Conservation (phyloP, 2,797 vertebrate species). For the Pseudomugil gertrudae region DNA sequence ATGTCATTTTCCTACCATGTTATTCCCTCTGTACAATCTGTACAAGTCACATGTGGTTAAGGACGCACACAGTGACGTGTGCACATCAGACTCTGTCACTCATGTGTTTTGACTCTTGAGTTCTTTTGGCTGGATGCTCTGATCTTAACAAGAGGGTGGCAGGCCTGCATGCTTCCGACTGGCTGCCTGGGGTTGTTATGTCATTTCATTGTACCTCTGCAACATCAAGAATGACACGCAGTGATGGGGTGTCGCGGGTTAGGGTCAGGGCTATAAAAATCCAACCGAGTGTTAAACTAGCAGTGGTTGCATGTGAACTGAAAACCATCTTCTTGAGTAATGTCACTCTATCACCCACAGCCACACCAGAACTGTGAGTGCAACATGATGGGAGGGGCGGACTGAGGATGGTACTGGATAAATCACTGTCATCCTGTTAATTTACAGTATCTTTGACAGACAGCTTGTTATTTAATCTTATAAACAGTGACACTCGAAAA, state of each 20-base stretch:
- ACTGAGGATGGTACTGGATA: constrained; percentile 34
- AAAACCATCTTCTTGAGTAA: constrained; percentile 69
- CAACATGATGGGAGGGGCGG: constrained; percentile 54
- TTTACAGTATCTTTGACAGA: constrained; percentile 58
- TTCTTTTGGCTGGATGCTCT: constrained; percentile 63
- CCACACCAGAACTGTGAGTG: constrained; percentile 30
- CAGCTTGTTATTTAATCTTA: constrained; percentile 55
- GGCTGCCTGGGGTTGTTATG: constrained; percentile 62
- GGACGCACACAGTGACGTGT: constrained; percentile 54
- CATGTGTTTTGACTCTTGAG: constrained; percentile 64
- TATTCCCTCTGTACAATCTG: constrained; percentile 34
- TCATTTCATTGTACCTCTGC: constrained; percentile 62
- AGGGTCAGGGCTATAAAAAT: constrained; percentile 72
- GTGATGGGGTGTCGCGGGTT: constrained; percentile 54
- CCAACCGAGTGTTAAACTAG: constrained; percentile 67
- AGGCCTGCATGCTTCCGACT: constrained; percentile 47
- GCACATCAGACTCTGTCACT: constrained; percentile 64
- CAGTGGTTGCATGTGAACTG: constrained; percentile 53
- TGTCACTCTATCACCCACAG: constrained; percentile 50
- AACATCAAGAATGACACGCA: constrained; percentile 52
- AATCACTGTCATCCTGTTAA: constrained; percentile 59
- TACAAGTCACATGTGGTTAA: constrained; percentile 61
- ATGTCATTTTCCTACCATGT: constrained; percentile 42
- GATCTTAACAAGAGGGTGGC: constrained; percentile 60
- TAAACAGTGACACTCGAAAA: constrained; percentile 68